These are phyloP conservation scores for Fragum fragum DNA, from an alignment of 2,888 invertebrate genomes.

Conservation along the genomic window DNA sequence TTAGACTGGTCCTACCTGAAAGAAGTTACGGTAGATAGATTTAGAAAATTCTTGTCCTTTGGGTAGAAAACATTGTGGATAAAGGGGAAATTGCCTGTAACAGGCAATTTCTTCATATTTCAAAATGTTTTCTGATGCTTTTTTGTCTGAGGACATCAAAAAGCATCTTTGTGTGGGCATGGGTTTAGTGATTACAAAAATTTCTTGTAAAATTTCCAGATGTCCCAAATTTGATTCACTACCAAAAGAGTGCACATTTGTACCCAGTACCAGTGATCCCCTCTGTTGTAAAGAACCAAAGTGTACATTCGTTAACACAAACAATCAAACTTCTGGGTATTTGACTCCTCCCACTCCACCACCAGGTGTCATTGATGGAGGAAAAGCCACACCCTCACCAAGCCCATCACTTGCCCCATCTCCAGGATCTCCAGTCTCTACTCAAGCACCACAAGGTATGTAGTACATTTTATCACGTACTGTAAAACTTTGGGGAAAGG, in stretches of 20 bases:
- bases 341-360: conserved; percentile 66
- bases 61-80: too few species aligned
- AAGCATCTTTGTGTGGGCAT: too few species aligned
- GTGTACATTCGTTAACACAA: conserved; percentile 58
- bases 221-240: conserved; percentile 66
- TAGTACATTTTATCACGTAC: too few species aligned
- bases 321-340: conserved; percentile 64
- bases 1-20: too few species aligned
- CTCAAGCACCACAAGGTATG: conserved; percentile 61
- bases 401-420: conserved; percentile 53
- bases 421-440: conserved; percentile 58
- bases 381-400: conserved; percentile 64
- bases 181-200: too few species aligned
- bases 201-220: conserved; percentile 35
- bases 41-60: too few species aligned
- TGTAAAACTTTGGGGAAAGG: too few species aligned
- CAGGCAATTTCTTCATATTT: too few species aligned
- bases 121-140: too few species aligned
- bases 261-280: conserved; percentile 72
- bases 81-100: too few species aligned
- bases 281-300: conserved; percentile 73
- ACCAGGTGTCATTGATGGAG: conserved; percentile 67
- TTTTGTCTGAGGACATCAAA: too few species aligned
- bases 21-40: too few species aligned
- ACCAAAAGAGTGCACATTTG: conserved; percentile 64